Base-by-base conservation (phyloP, 2,113 vertebrate genomes). In the Gnathonemus longibarbis region DNA sequence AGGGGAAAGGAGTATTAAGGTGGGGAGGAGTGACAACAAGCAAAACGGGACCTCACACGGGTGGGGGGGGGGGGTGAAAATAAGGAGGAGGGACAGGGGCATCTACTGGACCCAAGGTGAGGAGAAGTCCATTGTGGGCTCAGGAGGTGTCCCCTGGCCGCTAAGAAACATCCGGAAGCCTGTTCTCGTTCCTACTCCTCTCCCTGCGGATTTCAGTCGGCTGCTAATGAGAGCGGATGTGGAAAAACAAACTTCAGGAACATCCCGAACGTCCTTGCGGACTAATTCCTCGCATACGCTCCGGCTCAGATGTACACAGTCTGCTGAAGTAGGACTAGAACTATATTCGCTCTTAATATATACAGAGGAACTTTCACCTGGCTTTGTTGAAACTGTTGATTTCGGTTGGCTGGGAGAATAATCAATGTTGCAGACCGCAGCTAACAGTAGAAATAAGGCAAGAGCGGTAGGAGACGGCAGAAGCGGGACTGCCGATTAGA, bases 161-260 rank as follows among this genome's bases (percentile, higher is more conserved):
- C 77, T 42, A 8, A 83, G 77, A 42, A 21, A 48, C 83, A 84
- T 11, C 19, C 42, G 7, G 45, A 84, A 87, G 17, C 31, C 31
- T 13, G 24, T 35, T 53, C 13, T 50, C 31, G 3, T 39, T 35
- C 7, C 8, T 19, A 24, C 17, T 48, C 24, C 45, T 56, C 85
- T 87, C 50, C 17, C 85, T 52, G 50, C 3, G 24, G 84, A 15
- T 86, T 46, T 86, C 39, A 48, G 24, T 24, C 19, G 24, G 83
- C 45, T 84, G 39, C 83, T 45, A 84, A 84, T 84, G 13, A 84
- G 83, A 48, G 11, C 24, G 11, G n/a, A 48, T 49, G 19, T 31
- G 24, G 48, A 86, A 86, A 56, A 86, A 86, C 48, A 49, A 86
- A n/a, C n/a, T 86, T 86, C 85, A 56, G 85, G 19, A 87, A 31